A percentile compares a stretch with the other conserved stretches of the same genome.
Evolutionary conservation across 2,797 vertebrate genomes (phyloP).

Genomic region (Sarcoramphus papa): DNA sequence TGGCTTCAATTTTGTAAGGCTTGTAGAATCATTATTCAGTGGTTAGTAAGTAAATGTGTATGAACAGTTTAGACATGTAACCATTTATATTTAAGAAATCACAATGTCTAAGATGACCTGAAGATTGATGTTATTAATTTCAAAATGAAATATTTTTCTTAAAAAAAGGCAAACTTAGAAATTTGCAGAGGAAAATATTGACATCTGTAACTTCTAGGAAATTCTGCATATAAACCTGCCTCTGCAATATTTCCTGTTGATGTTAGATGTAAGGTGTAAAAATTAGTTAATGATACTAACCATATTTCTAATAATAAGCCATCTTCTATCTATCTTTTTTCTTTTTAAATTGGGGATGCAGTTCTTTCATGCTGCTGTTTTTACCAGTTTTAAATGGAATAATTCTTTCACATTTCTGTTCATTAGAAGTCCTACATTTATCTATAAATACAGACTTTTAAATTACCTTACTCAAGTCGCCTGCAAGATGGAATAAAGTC

Average conservation of each 20-base stretch:
- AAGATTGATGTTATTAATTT: background rate
- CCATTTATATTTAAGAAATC: background rate
- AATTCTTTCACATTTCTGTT: background rate
- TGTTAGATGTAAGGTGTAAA: background rate
- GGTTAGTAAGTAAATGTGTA: background rate
- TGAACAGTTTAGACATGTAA: background rate
- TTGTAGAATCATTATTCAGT: background rate
- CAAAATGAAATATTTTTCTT: background rate
- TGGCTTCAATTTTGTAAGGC: background rate
- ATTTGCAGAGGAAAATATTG: background rate
- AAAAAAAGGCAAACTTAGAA: background rate
- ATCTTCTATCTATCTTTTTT: background rate
- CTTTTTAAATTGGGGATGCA: background rate
- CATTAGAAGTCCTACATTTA: background rate
- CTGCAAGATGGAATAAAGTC: background rate
- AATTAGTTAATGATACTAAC: background rate
- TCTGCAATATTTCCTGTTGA: background rate
- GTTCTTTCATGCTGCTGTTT: background rate
- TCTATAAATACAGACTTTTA: background rate
- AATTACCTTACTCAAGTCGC: background rate
- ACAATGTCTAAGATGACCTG: background rate
- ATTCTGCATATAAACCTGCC: background rate
- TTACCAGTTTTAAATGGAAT: background rate
- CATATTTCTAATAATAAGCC: background rate
- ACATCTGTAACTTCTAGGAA: background rate